Evolutionary conservation across 2,113 vertebrate genomes (phyloP), one percentile per base, ranked within the genome.

Genomic region (Excalfactoria chinensis): DNA sequence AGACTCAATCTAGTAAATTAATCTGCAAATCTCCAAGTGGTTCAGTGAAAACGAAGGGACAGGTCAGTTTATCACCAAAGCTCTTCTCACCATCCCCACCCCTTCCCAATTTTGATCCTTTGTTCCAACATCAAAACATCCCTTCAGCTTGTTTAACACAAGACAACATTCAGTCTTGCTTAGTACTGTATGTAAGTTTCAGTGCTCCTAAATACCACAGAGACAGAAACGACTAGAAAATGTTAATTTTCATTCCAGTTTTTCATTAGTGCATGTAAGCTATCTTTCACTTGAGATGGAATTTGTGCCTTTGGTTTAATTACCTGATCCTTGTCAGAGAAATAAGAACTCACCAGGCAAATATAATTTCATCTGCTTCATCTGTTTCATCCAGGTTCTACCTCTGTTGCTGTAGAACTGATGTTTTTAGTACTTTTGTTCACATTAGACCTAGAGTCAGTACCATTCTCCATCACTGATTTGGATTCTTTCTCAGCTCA

Each of bases 401-500:
- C 17, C 77, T 83, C 64, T 91, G 19, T 63, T 82, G 73, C 41
- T 64, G 22, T 9, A 72, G 62, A 84, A 56, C 37, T 41, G 84
- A 25, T 9, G 11, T 5, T 84, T 88, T 76, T 25, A 93, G 68
- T 53, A 91, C 18, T 91, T 83, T 49, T 64, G 60, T 64, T 93
- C 81, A 70, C 93, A 11, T 20, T 89, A 75, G 46, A 85, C 63
- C 43, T 86, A 96, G 76, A 90, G 93, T 18, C 66, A 93, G 85
- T 44, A 81, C 22, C 80, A 30, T 35, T 93, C 73, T 88, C 63
- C 4, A 35, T 35, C 43, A 96, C 37, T 49, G 44, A 93, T 64
- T 37, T 95, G 74, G 82, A 93, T 41, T 64, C 19, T 64, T 93
- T 96, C 87, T 89, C 90, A 89, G 90, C 19, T 84, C 5, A 8